phyloP scores from a whole-genome alignment of 2,113 vertebrate species.

The Macaca mulatta region DNA sequence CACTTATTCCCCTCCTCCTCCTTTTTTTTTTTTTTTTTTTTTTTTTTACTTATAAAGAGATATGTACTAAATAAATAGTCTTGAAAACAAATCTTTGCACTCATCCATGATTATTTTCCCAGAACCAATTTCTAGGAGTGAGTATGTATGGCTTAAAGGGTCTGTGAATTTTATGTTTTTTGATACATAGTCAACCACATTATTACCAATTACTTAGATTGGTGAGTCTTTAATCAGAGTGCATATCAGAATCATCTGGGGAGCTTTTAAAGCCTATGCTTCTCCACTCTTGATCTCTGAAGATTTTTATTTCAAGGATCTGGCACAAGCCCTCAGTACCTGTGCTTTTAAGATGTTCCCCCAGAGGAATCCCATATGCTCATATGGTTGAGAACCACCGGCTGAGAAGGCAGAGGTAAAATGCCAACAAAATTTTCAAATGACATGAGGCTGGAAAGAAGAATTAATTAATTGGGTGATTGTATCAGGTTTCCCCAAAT shows the following conservation, averaged over 20 bases:
- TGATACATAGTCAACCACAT: neutral
- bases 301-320: neutral
- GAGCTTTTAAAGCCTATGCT: neutral
- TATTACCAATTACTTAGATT: neutral
- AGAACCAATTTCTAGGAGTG: neutral
- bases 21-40: neutral
- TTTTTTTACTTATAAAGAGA: neutral
- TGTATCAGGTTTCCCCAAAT: neutral
- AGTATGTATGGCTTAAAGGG: neutral
- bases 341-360: neutral
- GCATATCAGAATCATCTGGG: neutral
- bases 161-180: neutral
- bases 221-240: neutral
- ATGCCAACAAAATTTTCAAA: neutral
- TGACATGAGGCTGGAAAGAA: neutral
- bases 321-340: neutral
- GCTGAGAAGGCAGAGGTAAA: constrained; percentile 22
- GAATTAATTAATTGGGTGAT: neutral
- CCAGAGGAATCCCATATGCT: neutral
- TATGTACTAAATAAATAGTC: neutral
- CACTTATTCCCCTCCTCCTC: neutral
- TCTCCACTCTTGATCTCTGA: neutral
- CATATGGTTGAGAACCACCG: neutral
- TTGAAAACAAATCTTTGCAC: neutral
- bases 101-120: neutral